Percentiles rank a stretch among this genome's conserved stretches.
phyloP scores from a whole-genome alignment of 2,888 invertebrate genomes.

The Macrophya annulata region DNA sequence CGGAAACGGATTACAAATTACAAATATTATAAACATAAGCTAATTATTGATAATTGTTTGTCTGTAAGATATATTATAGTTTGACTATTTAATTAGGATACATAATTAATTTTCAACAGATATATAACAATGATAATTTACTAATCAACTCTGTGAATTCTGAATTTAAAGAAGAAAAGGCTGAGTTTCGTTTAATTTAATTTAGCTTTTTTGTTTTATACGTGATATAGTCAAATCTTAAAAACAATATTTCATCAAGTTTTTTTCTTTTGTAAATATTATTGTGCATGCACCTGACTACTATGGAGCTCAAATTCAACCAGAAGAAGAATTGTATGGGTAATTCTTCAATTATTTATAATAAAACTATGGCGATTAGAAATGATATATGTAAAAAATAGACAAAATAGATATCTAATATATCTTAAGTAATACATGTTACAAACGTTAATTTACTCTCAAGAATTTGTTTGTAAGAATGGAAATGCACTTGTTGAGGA shows the following conservation, averaged over 20 bases:
- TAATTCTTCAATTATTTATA: neutral
- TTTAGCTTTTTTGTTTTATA: neutral
- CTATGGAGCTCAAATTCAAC: neutral
- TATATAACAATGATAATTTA: neutral
- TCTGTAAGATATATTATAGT: neutral
- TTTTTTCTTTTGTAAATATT: neutral
- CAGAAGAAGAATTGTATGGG: neutral
- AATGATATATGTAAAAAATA: constrained; percentile 25
- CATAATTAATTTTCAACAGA: neutral
- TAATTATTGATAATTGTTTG: constrained; percentile 17
- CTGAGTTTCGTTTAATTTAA: neutral
- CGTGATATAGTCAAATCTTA: constrained; percentile 3
- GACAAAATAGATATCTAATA: neutral
- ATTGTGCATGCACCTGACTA: neutral
- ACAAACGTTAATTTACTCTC: neutral
- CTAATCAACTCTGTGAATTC: no score
- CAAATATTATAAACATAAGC: constrained; percentile 11
- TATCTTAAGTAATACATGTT: neutral
- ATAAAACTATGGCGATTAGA: neutral
- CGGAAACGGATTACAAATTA: constrained; percentile 2
- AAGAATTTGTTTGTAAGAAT: neutral
- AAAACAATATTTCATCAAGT: neutral
- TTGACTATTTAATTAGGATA: constrained; percentile 32
- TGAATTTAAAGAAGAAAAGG: neutral
- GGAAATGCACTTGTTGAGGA: neutral